Evolutionary conservation across 2,113 vertebrate species (phyloP), one percentile per base, ranked within the genome.

Genomic region (Pagrus major): DNA sequence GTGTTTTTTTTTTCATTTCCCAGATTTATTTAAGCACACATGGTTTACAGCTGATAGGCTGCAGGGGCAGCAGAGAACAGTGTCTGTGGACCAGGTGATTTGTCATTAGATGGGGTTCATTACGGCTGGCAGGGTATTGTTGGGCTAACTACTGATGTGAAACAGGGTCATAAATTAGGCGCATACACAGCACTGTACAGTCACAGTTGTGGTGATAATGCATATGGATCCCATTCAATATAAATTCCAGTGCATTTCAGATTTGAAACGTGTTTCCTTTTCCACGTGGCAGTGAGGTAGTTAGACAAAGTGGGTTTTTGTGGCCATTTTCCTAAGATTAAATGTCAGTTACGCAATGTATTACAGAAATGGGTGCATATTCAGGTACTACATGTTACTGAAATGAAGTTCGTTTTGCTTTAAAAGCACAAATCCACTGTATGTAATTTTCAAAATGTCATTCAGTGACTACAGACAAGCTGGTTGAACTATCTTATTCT

Each of bases 21-120:
- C 37, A 39, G 29, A 81, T 87, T 81, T 79, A 82, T 86, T 76
- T 76, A 68, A 78, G 78, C 80, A 78, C 49, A 73, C 81, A 73
- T 80, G 70, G 84, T 82, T 78, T 78, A 72, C 73, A 83, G 81
- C 84, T 87, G 89, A 85, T 71, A 71, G 76, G 76, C 85, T 86
- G 72, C 47, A 82, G 77, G 68, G 73, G 56, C 39, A 15, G 81
- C 51, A 83, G 82, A 83, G 88, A 82, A 81, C 59, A 56, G 61
- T 39, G 66, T 86, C 77, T 86, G 83, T 61, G 73, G 82, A 61
- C 78, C 86, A 91, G 90, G 90, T 92, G 90, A 91, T 88, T 89
- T 92, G 89, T 91, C 88, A 89, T 88, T 84, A 78, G 88, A 83
- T 86, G 71, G 71, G 83, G 80, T 87, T 93, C 83, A 86, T 91